These are phyloP conservation scores for Ostrea denselamellosa DNA, from an alignment of 1,140 invertebrate genomes.

Conservation along the genomic window DNA sequence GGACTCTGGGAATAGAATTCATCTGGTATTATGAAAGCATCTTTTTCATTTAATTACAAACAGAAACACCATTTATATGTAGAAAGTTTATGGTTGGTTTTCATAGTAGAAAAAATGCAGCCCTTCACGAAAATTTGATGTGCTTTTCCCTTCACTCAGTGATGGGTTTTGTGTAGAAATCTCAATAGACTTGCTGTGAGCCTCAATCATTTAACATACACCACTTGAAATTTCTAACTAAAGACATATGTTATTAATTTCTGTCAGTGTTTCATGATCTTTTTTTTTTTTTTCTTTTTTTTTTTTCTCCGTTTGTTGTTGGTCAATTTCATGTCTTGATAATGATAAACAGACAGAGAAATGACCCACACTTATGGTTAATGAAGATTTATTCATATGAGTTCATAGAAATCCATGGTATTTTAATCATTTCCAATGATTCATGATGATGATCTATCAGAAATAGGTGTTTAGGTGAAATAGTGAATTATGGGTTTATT, in stretches of 20 bases:
- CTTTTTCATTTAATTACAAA: constrained; percentile 16
- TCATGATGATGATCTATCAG: background rate
- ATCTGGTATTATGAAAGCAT: background rate
- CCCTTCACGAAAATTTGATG: constrained; percentile 9
- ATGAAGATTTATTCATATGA: constrained; percentile 15
- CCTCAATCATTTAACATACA: background rate
- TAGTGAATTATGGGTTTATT: no score
- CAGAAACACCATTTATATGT: background rate
- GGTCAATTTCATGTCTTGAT: constrained; percentile 50
- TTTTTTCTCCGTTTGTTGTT: background rate
- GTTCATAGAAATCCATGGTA: background rate
- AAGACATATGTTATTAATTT: constrained; percentile 35
- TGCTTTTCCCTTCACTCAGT: background rate
- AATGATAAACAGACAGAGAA: constrained; percentile 28
- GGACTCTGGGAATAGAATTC: constrained; percentile 9
- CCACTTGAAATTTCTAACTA: background rate
- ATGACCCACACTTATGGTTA: background rate
- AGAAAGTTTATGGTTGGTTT: constrained; percentile 32
- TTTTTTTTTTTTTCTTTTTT: background rate
- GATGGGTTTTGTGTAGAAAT: constrained; percentile 23
- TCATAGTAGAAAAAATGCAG: background rate
- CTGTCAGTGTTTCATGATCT: background rate
- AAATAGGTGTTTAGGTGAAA: background rate
- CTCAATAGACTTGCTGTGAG: background rate
- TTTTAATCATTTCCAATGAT: constrained; percentile 13